Conservation (phyloP, 2,888 invertebrate genomes). For the Philaethria dido region DNA sequence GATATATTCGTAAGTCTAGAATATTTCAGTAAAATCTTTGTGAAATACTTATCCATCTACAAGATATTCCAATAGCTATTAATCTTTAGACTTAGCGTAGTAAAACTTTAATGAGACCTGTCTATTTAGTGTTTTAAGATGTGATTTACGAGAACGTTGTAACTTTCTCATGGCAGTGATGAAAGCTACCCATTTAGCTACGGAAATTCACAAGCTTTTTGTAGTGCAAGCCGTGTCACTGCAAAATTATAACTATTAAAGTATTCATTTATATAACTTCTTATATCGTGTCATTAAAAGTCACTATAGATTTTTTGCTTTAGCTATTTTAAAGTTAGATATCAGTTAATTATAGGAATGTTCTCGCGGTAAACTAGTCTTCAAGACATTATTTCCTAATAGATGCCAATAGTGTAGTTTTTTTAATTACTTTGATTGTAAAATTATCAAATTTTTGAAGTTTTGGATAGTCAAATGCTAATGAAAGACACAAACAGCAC, state of each 20-base stretch:
- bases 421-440: too few species aligned
- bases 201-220: conserved; percentile 23
- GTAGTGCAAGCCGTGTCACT: conserved; percentile 23
- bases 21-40: conserved; percentile 11
- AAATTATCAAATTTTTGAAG: too few species aligned
- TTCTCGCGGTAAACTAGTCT: not conserved
- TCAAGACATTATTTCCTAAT: not conserved
- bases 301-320: not conserved
- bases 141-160: conserved; percentile 42
- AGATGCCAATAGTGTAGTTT: too few species aligned
- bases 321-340: not conserved
- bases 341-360: not conserved
- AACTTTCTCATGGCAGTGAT: conserved; percentile 45
- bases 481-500: too few species aligned
- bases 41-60: not conserved
- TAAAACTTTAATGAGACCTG: conserved; percentile 69
- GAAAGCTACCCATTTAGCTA: conserved; percentile 44
- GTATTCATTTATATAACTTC: conserved; percentile 1
- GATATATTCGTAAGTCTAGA: not conserved
- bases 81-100: conserved; percentile 25
- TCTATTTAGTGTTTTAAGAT: conserved; percentile 60
- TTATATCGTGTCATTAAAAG: not conserved
- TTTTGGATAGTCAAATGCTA: too few species aligned
- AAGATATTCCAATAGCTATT: conserved; percentile 25
- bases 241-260: conserved; percentile 12